phyloP scores from a whole-genome alignment of 1,140 invertebrate species.

The Dendrolimus kikuchii region DNA sequence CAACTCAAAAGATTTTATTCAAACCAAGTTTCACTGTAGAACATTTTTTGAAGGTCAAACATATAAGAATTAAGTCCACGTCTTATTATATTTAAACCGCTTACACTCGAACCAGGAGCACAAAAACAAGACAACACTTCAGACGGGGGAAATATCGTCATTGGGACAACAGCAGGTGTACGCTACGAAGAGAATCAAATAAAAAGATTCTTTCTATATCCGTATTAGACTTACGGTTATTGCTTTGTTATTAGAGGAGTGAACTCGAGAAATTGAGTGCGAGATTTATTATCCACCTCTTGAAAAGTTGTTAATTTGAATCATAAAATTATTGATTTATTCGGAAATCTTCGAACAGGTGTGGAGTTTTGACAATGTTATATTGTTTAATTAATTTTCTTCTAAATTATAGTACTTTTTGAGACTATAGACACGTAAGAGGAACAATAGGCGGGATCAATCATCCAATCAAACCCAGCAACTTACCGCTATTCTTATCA shows the following conservation, averaged over 20 bases:
- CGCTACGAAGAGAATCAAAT: constrained; percentile 27
- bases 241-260: constrained; percentile 25
- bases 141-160: constrained; percentile 38
- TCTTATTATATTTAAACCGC: constrained; percentile 6
- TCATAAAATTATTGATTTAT: constrained; percentile 9
- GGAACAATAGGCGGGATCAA: too few relatives aligned
- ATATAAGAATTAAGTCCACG: too few relatives aligned
- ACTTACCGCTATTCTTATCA: too few relatives aligned
- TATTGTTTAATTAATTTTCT: too few relatives aligned
- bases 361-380: too few relatives aligned
- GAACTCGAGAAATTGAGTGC: constrained; percentile 23
- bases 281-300: constrained; percentile 16
- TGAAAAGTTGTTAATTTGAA: constrained; percentile 10
- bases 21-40: too few relatives aligned
- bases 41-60: too few relatives aligned
- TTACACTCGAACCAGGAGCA: constrained; percentile 17
- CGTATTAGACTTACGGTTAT: constrained; percentile 35
- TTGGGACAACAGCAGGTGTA: constrained; percentile 39
- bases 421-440: too few relatives aligned
- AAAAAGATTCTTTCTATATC: constrained; percentile 18
- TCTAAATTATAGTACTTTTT: too few relatives aligned
- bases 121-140: constrained; percentile 23
- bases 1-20: too few relatives aligned
- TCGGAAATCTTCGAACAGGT: constrained; percentile 1
- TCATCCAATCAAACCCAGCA: too few relatives aligned